Evolutionary conservation across 2,797 vertebrate species (phyloP), one percentile per base, ranked within the genome.

Genomic region (Sparidentex hasta): DNA sequence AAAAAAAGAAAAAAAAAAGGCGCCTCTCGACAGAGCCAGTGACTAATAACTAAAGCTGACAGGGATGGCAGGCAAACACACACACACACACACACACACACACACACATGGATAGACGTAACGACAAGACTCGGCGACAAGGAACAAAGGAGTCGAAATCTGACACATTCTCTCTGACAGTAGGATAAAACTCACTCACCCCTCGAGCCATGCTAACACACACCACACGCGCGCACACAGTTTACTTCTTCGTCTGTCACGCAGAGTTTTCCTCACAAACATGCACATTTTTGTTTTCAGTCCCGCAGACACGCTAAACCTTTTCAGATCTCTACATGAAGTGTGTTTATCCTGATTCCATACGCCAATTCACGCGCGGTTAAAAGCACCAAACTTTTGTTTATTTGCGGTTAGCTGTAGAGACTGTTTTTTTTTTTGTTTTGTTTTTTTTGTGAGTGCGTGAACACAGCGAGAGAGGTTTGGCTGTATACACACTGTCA

Each of bases 1-100:
- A 46, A 33, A 33, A 33, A 91, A 88, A 84, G 4, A 29, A 29
- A n/a, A 33, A 33, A 33, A 91, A 88, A 84, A 84, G 79, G 85
- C 87, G 84, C 89, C 90, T 93, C 91, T 92, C 87, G 82, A 93
- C 92, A 92, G 90, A 94, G 90, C 87, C 88, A 92, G 91, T 94
- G 94, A 95, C 94, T 95, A 95, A 95, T 95, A 94, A 94, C 92
- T 95, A 95, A 95, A 95, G 93, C 93, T 85, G 94, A 95, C 94
- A 95, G 92, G 87, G 83, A 92, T 91, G 90, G 90, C 91, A 88
- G 80, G 81, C 86, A 89, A 87, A 90, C 88, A 83, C 85, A 87
- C 88, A 84, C 76, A 56, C 81, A 65, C 80, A 27, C 27, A 38
- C 29, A 29, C 29, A 29, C 29, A 29, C 29, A 29, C 33, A 33